These are phyloP conservation scores for Charadrius vociferus DNA, from an alignment of 2,113 vertebrate species.

Conservation along the genomic window DNA sequence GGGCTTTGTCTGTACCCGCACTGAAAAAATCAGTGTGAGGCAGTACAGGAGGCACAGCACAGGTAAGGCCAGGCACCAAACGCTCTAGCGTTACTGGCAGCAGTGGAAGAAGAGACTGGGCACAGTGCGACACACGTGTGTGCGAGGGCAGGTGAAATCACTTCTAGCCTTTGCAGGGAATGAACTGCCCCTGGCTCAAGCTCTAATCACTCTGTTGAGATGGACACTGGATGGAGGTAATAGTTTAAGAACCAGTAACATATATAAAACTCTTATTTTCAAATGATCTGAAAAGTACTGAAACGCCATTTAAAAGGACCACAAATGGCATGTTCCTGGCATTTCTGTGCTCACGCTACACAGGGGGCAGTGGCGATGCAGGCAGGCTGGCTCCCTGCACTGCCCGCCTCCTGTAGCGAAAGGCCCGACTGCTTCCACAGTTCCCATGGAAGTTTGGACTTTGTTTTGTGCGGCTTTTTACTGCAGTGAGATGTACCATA, in stretches of 20 bases:
- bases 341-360: fast-evolving
- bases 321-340: neutral
- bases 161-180: neutral
- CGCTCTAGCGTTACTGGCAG: neutral
- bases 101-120: neutral
- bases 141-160: neutral
- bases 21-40: neutral
- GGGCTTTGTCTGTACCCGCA: neutral
- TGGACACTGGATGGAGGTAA: neutral
- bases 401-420: neutral
- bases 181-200: neutral
- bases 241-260: neutral
- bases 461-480: neutral
- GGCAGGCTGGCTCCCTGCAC: neutral
- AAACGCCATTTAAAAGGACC: neutral
- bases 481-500: neutral
- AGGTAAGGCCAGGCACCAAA: neutral
- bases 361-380: neutral
- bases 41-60: neutral
- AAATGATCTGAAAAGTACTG: neutral
- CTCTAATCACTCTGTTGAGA: neutral
- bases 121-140: too few relatives aligned
- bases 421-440: neutral
- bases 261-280: neutral
- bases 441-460: neutral